Conservation (phyloP, 92 coral and sea anemone species). For the Micromussa lordhowensis region DNA sequence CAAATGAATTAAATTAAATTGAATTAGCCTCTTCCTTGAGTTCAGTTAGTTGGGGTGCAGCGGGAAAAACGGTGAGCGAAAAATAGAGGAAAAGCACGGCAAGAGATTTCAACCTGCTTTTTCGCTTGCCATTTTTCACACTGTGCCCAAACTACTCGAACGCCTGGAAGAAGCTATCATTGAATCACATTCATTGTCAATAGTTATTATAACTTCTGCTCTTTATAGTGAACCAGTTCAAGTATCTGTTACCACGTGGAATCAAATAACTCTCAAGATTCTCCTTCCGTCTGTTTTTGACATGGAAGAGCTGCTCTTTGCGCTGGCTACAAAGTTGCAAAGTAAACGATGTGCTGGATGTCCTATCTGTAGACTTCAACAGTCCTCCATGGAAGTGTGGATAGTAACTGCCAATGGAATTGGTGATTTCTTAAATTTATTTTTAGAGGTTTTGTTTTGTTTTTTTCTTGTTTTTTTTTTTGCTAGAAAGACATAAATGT, state of each 20-base stretch:
- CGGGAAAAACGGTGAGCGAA: too few species aligned
- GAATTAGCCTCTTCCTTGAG: too few species aligned
- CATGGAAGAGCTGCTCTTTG: conserved; percentile 49
- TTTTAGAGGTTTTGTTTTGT: not conserved
- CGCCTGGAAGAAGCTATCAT: too few species aligned
- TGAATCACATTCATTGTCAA: too few species aligned
- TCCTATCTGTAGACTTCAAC: conserved; percentile 59
- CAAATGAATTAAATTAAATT: too few species aligned
- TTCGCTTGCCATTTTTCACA: too few species aligned
- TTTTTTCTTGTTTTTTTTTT: too few species aligned
- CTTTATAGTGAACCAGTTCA: conserved; percentile 30
- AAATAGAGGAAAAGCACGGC: too few species aligned
- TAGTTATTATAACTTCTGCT: not conserved
- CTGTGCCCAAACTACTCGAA: too few species aligned
- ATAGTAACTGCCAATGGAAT: conserved; percentile 53
- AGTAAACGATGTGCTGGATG: conserved; percentile 47
- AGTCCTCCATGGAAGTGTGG: conserved; percentile 72
- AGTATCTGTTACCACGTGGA: conserved; percentile 60
- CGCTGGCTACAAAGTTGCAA: conserved; percentile 35
- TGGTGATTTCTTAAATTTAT: conserved; percentile 26
- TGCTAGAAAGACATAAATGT: not conserved
- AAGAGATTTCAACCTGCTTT: too few species aligned
- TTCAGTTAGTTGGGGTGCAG: too few species aligned
- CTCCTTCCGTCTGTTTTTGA: conserved; percentile 46
- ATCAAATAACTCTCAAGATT: conserved; percentile 38